These are phyloP conservation scores for Atta colombica DNA, from an alignment of 1,140 invertebrate species.

Conservation along the genomic window DNA sequence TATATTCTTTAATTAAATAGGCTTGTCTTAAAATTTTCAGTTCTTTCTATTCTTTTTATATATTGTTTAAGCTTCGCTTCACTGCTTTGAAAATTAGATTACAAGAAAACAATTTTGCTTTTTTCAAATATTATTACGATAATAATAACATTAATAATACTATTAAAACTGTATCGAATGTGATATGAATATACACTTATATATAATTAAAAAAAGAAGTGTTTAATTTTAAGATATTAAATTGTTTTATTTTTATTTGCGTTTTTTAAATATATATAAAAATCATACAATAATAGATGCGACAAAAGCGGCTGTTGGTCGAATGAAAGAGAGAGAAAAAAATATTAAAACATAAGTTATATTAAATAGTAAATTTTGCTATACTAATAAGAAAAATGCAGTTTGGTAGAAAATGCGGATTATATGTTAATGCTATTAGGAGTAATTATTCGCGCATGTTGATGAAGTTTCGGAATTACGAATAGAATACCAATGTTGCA, in stretches of 20 bases:
- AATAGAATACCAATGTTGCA: constrained; percentile 37
- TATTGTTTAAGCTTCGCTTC: background rate
- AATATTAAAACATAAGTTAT: background rate
- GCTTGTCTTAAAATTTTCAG: too few relatives aligned
- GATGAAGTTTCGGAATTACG: constrained; percentile 1
- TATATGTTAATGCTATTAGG: background rate
- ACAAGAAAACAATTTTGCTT: background rate
- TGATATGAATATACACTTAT: background rate
- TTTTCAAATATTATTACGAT: background rate
- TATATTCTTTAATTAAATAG: background rate
- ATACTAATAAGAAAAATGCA: background rate
- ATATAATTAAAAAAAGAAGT: too few relatives aligned
- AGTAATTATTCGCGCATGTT: background rate
- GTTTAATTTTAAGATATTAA: too few relatives aligned
- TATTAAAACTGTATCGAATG: too few relatives aligned
- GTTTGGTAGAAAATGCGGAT: background rate
- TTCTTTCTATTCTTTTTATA: constrained; percentile 32
- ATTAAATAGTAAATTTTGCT: too few relatives aligned
- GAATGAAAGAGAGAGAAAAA: background rate
- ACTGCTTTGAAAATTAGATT: background rate
- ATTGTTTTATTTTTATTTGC: too few relatives aligned
- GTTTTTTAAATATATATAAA: background rate
- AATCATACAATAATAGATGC: background rate
- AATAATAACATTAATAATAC: background rate
- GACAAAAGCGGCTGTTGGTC: background rate